Evolutionary conservation across 2,113 vertebrate genomes (phyloP), one percentile per base, ranked within the genome.

Genomic region (Dinomys branickii): DNA sequence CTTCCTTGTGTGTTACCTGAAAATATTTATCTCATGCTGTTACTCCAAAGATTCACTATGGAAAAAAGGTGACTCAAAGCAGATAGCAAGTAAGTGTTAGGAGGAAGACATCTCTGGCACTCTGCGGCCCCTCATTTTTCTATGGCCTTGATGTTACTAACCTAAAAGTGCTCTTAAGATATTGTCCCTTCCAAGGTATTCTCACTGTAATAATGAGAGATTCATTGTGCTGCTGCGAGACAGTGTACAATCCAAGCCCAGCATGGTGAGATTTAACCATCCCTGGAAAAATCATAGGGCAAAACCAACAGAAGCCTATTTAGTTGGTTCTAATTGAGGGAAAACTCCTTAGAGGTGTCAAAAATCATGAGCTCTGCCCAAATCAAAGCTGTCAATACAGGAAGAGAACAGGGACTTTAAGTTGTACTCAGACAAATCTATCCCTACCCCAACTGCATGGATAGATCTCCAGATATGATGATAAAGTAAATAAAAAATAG

Each of bases 401-500:
- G 20, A 89, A 90, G 13, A 56, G 44, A 85, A 54, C 14, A 41
- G 33, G 8, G 33, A 52, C 30, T 93, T 87, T 94, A 81, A 93
- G 35, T 67, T 91, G 58, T 35, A 81, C 19, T 88, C 75, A 90
- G 30, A 87, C 88, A 90, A 38, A 84, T 33, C 33, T 69, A 16
- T 92, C 12, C 28, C 58, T 73, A 82, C 54, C 52, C 28, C n/a
- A 81, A 54, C 41, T 86, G 58, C 65, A 30, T 28, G 33, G 81
- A 61, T 59, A 84, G 24, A 28, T 38, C 12, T 35, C 78, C 77
- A 87, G 61, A 52, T 35, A 35, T 44, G 77, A 8, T 19, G 14
- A 92, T 33, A 83, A 85, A 63, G 2, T 73, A 88, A 96, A 77
- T 65, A 82, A 94, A 94, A 96, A 50, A 73, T 92, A 95, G 28